phyloP scores from a whole-genome alignment of 2,888 invertebrate species.

The Sinopyrophorus schimmeli region DNA sequence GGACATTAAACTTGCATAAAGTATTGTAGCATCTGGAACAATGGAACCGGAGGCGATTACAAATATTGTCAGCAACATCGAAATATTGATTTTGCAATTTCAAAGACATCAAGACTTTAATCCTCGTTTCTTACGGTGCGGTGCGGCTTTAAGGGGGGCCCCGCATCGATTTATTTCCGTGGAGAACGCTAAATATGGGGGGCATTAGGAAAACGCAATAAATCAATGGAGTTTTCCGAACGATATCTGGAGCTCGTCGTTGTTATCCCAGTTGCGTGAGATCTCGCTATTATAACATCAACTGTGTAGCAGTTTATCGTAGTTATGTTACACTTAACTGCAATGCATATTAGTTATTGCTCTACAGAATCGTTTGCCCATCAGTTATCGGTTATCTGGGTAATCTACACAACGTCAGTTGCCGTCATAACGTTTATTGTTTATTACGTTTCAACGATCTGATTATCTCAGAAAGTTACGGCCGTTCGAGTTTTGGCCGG shows the following conservation, averaged over 20 bases:
- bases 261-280: slow-evolving; percentile 43
- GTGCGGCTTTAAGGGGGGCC: too few species aligned
- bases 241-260: slow-evolving; percentile 27
- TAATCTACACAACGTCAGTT: slow-evolving; percentile 34
- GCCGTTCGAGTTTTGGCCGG: too few species aligned
- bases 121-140: too few species aligned
- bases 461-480: slow-evolving; percentile 16
- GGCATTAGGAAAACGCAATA: slow-evolving; percentile 18
- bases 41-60: slow-evolving; percentile 34
- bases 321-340: slow-evolving; percentile 47
- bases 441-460: slow-evolving; percentile 38
- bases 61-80: slow-evolving; percentile 35
- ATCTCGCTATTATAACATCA: slow-evolving; percentile 49
- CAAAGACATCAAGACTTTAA: slow-evolving; percentile 20
- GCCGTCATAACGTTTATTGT: slow-evolving; percentile 35
- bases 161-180: too few species aligned
- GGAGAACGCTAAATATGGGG: slow-evolving; percentile 9
- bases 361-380: slow-evolving; percentile 48
- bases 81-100: slow-evolving; percentile 36
- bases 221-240: slow-evolving; percentile 30
- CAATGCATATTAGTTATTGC: slow-evolving; percentile 51
- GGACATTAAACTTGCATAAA: slow-evolving; percentile 32
- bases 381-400: slow-evolving; percentile 40
- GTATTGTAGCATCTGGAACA: slow-evolving; percentile 34
- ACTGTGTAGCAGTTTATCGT: slow-evolving; percentile 46